Conservation (phyloP, 64 coral and sea anemone genomes). For the Exaiptasia diaphana region DNA sequence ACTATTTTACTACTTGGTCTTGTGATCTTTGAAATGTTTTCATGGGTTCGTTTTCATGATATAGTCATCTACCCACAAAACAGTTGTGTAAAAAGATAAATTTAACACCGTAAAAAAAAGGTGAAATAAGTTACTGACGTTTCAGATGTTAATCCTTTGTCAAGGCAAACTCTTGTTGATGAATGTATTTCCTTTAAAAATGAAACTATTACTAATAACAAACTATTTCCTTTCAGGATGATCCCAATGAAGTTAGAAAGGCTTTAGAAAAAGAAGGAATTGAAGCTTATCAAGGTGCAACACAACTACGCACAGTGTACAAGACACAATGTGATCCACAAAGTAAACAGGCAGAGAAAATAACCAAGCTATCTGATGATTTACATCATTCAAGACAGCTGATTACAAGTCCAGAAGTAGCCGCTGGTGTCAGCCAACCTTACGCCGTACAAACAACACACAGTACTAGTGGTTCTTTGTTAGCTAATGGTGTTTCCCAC, state of each 20-base stretch:
- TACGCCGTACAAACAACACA: background rate
- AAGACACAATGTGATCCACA: background rate
- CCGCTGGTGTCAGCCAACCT: background rate
- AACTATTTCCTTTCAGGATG: conserved; percentile 71
- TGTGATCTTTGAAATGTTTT: too few relatives aligned
- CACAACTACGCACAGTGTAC: conserved; percentile 78
- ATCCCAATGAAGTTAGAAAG: conserved; percentile 72
- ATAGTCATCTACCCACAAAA: too few relatives aligned
- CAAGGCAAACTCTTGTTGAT: too few relatives aligned
- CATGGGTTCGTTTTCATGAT: too few relatives aligned
- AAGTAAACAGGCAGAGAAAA: background rate
- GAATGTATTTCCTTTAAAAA: too few relatives aligned
- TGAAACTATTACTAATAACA: too few relatives aligned
- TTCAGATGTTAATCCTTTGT: too few relatives aligned
- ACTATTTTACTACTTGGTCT: background rate
- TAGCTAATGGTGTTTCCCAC: background rate
- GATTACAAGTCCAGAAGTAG: background rate
- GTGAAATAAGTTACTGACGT: too few relatives aligned
- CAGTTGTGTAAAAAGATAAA: too few relatives aligned
- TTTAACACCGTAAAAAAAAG: too few relatives aligned
- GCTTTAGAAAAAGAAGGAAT: conserved; percentile 88
- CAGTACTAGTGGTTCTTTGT: background rate
- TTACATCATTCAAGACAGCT: background rate
- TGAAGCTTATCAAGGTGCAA: conserved; percentile 80
- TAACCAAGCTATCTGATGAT: background rate